Evolutionary conservation across 2,113 vertebrate genomes (phyloP), one percentile per base, ranked within the genome.

Genomic region (Junco hyemalis): DNA sequence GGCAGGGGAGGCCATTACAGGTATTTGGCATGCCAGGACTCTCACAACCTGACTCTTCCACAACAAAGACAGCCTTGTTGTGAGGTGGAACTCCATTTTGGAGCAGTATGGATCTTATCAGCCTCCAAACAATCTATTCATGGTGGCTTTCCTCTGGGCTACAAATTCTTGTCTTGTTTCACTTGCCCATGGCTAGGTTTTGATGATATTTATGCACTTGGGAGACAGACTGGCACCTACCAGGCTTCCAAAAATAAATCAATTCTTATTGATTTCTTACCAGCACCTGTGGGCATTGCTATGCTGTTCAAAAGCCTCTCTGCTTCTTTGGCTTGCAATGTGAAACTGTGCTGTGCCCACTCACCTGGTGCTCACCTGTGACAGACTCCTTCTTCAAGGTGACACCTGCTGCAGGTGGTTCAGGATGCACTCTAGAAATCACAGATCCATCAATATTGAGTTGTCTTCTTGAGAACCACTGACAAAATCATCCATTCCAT

Each of bases 1-100:
- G 89, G 90, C 63, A 88, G 68, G 57, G 45, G 57, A 89, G 72
- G 24, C 82, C 85, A 76, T 93, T 79, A 65, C 0, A 25, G 65
- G 70, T 93, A 63, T 92, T 92, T 96, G 96, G 92, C 94, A 95
- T 25, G 40, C 68, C 36, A 22, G 68, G 64, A 31, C 68, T 93
- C 93, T 84, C 82, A 86, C 82, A 82, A 15, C 88, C 80, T 92
- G 86, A 70, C 51, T 79, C 71, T 88, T 90, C 78, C 91, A 63
- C 86, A 93, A 96, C 94, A 96, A 96, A 96, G 92, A 31, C 68
- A 18, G 65, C 68, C 96, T 96, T 96, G 95, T 94, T 94, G 94
- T 56, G 70, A 88, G 95, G 76, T 92, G 86, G 42, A 93, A 35
- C 60, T 90, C 76, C 33, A 29, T 74, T 90, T 92, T 81, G 86